Percentiles rank a stretch among this genome's conserved stretches.
These are phyloP conservation scores for Anthopleura xanthogrammica DNA, from an alignment of 92 coral and sea anemone species.

Conservation along the genomic window DNA sequence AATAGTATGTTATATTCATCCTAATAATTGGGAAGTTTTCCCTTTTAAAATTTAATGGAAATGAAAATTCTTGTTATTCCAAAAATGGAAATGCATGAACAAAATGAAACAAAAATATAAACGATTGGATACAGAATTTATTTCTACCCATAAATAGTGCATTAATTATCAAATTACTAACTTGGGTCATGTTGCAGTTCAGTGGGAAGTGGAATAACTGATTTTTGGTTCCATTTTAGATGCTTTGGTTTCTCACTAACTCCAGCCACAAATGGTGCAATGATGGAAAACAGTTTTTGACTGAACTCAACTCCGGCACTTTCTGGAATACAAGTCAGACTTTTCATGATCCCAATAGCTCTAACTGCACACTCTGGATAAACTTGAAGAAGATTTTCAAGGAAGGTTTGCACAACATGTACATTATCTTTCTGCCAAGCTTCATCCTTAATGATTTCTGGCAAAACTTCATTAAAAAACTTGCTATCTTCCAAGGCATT, in stretches of 20 bases:
- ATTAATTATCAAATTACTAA: neutral
- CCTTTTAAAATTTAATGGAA: too few species aligned
- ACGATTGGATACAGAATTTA: too few species aligned
- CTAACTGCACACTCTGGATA: constrained; percentile 18
- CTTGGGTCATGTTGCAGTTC: constrained; percentile 5
- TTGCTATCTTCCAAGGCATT: constrained; percentile 11
- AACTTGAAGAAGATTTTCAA: constrained; percentile 10
- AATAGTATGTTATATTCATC: too few species aligned
- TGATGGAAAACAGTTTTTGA: constrained; percentile 15
- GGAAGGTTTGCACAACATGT: constrained; percentile 2
- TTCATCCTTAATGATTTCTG: constrained; percentile 5
- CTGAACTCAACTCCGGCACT: constrained; percentile 16
- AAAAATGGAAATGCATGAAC: too few species aligned
- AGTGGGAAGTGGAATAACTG: constrained; percentile 42
- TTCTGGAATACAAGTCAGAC: neutral
- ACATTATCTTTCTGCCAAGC: neutral
- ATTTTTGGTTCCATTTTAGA: constrained; percentile 55
- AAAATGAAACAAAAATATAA: too few species aligned
- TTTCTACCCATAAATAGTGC: too few species aligned
- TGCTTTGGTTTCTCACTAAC: constrained; percentile 37
- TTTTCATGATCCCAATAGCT: neutral
- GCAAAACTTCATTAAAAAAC: constrained; percentile 15
- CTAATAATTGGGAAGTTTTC: too few species aligned
- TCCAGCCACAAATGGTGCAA: constrained; percentile 47
- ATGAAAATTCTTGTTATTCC: too few species aligned